These are phyloP conservation scores for Plecotus auritus DNA, from an alignment of 2,113 vertebrate species.

Conservation along the genomic window DNA sequence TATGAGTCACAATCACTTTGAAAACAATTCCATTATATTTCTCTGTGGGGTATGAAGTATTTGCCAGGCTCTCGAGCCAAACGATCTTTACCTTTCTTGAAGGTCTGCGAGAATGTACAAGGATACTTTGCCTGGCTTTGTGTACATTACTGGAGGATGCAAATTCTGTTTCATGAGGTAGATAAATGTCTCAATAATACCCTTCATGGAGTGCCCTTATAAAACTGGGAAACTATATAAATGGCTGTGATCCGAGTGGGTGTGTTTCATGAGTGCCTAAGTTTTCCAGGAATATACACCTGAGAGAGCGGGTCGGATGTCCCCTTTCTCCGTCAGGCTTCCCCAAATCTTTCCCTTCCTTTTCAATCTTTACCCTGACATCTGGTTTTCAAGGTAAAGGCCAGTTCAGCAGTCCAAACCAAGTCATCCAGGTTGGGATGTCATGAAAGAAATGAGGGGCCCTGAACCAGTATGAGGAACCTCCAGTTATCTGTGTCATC, in stretches of 20 bases:
- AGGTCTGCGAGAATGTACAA: background rate
- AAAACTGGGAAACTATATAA: background rate
- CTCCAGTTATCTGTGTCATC: background rate
- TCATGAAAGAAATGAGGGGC: background rate
- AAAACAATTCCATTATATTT: background rate
- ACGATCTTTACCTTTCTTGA: background rate
- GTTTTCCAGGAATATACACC: background rate
- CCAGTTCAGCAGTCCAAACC: background rate
- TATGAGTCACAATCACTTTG: background rate
- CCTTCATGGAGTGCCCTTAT: background rate
- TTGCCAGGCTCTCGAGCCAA: background rate
- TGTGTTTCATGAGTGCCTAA: background rate
- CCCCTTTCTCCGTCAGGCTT: background rate
- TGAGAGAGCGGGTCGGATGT: rapidly evolving
- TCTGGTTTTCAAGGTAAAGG: background rate
- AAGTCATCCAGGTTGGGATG: background rate
- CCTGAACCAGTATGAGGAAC: background rate
- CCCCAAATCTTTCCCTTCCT: background rate
- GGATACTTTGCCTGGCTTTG: background rate
- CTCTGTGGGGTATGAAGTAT: background rate
- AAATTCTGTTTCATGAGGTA: background rate
- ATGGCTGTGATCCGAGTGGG: background rate
- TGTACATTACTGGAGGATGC: background rate
- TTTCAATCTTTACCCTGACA: background rate
- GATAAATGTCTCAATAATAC: background rate